Evolutionary conservation across 2,113 vertebrate species (phyloP).

Genomic region (Atlantisia rogersi): DNA sequence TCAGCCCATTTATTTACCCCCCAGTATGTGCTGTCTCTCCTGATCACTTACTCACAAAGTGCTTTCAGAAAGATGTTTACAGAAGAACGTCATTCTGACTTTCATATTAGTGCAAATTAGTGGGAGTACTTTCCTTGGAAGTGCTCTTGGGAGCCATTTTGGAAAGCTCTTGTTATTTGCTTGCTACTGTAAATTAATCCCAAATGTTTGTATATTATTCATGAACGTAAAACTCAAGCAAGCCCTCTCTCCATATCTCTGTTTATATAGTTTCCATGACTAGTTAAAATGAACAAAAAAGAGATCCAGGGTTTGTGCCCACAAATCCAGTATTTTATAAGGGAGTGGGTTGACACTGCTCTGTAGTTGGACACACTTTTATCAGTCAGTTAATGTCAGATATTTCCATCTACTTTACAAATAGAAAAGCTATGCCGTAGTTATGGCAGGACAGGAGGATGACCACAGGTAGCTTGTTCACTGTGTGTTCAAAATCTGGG

Average conservation of each 20-base stretch:
- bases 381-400: neutral
- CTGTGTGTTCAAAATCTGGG: neutral
- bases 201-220: constrained; percentile 55
- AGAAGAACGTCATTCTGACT: constrained; percentile 51
- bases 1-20: neutral
- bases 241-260: neutral
- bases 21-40: neutral
- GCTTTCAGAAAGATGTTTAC: constrained; percentile 48
- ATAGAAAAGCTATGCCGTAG: neutral
- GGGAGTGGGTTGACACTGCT: neutral
- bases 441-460: neutral
- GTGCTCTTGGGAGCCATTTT: constrained; percentile 58
- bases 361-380: neutral
- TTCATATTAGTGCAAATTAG: constrained; percentile 55
- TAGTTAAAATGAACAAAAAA: neutral
- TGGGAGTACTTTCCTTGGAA: constrained; percentile 40
- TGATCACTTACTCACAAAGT: constrained; percentile 17
- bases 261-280: neutral
- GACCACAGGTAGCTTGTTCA: neutral
- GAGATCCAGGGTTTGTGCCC: neutral
- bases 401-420: neutral
- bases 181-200: constrained; percentile 47
- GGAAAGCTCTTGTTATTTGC: constrained; percentile 61
- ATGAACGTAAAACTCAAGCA: constrained; percentile 43
- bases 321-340: neutral